Evolutionary conservation across 2,888 invertebrate species (phyloP).

Genomic region (Coecobrya sp.): DNA sequence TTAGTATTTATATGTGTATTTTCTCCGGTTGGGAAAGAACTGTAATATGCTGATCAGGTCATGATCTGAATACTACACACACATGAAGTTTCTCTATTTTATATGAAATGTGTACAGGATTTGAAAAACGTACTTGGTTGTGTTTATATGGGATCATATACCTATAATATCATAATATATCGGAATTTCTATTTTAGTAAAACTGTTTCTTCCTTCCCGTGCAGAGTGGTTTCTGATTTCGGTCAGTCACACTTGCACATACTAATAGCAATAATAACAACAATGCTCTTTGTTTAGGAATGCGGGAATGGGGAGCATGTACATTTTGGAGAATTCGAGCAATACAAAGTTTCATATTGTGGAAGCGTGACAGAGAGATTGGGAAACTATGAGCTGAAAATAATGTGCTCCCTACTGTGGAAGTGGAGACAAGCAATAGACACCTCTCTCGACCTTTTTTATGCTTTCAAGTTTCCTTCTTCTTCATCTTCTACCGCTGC

Average conservation of each 20-base stretch:
- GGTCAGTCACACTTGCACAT: constrained; percentile 73
- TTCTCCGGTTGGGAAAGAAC: neutral
- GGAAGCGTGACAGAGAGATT: constrained; percentile 75
- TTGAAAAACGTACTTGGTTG: too few relatives aligned
- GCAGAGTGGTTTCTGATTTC: constrained; percentile 74
- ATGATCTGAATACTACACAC: neutral
- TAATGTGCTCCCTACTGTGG: constrained; percentile 72
- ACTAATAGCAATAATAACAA: constrained; percentile 18
- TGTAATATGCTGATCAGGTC: neutral
- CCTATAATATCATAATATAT: neutral
- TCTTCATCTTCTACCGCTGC: neutral
- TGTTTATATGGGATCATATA: too few relatives aligned
- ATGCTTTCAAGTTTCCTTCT: constrained; percentile 37
- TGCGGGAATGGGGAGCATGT: neutral
- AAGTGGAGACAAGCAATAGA: constrained; percentile 76
- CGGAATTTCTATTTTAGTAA: neutral
- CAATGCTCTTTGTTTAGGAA: neutral
- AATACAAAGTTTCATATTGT: constrained; percentile 40
- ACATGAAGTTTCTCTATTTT: neutral
- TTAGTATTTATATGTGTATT: neutral
- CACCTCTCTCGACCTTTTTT: constrained; percentile 69
- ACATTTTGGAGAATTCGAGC: neutral
- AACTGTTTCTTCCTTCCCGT: constrained; percentile 46
- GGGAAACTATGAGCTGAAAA: constrained; percentile 68
- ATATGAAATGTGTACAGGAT: too few relatives aligned